Evolutionary conservation across 1,140 invertebrate genomes (phyloP).

Genomic region (Sogatella furcifera): DNA sequence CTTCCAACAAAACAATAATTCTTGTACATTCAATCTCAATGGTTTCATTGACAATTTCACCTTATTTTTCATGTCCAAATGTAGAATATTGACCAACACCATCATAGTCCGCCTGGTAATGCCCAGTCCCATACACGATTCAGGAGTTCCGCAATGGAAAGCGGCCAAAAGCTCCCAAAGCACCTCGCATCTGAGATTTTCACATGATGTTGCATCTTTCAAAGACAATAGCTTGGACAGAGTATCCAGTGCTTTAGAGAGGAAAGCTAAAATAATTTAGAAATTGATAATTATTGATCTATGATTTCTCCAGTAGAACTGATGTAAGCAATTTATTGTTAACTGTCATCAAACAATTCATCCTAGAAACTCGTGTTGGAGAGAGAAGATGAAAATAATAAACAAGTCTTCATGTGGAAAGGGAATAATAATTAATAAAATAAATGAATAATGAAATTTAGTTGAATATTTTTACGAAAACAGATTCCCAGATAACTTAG

Average conservation of each 20-base stretch:
- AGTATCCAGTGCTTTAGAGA: conserved; percentile 39
- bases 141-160: conserved; percentile 38
- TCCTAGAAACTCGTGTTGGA: too few relatives aligned
- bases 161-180: conserved; percentile 39
- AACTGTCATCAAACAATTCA: too few relatives aligned
- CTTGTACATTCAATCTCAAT: too few relatives aligned
- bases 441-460: too few relatives aligned
- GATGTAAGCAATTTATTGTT: too few relatives aligned
- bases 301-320: too few relatives aligned
- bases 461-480: too few relatives aligned
- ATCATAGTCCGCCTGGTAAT: conserved; percentile 41
- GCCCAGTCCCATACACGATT: conserved; percentile 42
- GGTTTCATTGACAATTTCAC: conserved; percentile 21
- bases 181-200: conserved; percentile 9
- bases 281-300: neutral
- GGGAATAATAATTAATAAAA: too few relatives aligned
- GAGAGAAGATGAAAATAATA: too few relatives aligned
- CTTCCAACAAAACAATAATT: too few relatives aligned
- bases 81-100: conserved; percentile 41
- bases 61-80: conserved; percentile 29
- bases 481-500: too few relatives aligned
- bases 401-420: too few relatives aligned
- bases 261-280: conserved; percentile 33
- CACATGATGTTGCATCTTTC: conserved; percentile 11
- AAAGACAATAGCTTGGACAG: conserved; percentile 36